Percentiles rank a stretch among this genome's conserved stretches.
Conservation (phyloP, 2,113 vertebrate genomes). For the Lutjanus erythropterus region DNA sequence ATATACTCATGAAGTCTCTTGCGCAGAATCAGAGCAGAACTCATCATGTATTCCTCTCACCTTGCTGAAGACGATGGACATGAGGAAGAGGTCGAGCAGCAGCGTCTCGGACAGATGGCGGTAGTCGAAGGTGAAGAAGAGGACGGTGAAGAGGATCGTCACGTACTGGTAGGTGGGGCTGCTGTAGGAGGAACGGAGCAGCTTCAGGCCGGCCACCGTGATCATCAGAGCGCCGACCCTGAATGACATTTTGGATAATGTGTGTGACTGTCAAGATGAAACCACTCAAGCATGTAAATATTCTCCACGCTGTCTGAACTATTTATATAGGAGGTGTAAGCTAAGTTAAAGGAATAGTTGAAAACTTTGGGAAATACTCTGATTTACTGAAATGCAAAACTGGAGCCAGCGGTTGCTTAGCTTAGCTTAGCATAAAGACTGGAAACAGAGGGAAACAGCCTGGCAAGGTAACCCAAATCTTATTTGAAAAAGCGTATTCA, state of each 20-base stretch:
- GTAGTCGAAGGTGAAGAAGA: slow-evolving; percentile 99
- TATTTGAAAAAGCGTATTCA: neutral
- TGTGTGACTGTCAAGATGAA: neutral
- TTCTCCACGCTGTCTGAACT: neutral
- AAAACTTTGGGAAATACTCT: neutral
- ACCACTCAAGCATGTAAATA: neutral
- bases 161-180: slow-evolving; percentile 97
- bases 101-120: slow-evolving; percentile 95
- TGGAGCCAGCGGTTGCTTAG: neutral
- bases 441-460: too few species aligned
- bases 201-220: slow-evolving; percentile 95
- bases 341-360: too few species aligned
- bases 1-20: neutral
- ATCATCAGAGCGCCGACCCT: slow-evolving; percentile 97
- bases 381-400: neutral
- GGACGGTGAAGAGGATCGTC: slow-evolving; percentile 96
- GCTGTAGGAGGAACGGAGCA: slow-evolving; percentile 96
- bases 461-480: too few species aligned
- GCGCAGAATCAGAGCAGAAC: neutral
- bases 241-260: neutral
- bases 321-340: neutral
- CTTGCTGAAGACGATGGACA: slow-evolving; percentile 99
- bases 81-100: slow-evolving; percentile 97
- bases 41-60: slow-evolving; percentile 74
- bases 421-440: neutral